Evolutionary conservation across 1,140 invertebrate genomes (phyloP).

Genomic region (Dryas iulia): DNA sequence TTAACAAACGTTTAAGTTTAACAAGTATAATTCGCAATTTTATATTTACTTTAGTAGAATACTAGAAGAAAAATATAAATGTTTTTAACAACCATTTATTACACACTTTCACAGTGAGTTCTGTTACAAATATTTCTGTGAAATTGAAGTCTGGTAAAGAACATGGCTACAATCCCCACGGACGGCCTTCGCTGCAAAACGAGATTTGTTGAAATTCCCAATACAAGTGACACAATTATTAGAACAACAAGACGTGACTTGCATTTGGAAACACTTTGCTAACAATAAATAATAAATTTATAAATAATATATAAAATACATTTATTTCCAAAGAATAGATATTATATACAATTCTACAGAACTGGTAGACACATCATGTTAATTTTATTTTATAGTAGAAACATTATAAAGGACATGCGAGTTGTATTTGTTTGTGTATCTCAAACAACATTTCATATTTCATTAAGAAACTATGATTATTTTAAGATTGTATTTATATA

Average conservation of each 20-base stretch:
- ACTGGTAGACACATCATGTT: too few species aligned
- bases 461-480: too few species aligned
- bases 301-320: background rate
- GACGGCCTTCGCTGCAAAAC: background rate
- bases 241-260: slow-evolving; percentile 6
- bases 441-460: too few species aligned
- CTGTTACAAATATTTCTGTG: slow-evolving; percentile 52
- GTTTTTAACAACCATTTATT: background rate
- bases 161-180: slow-evolving; percentile 14
- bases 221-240: slow-evolving; percentile 12
- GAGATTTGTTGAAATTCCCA: slow-evolving; percentile 24
- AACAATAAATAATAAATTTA: background rate
- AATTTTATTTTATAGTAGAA: too few species aligned
- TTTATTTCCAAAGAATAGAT: background rate
- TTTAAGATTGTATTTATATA: too few species aligned
- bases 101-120: slow-evolving; percentile 9
- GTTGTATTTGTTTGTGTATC: too few species aligned
- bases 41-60: too few species aligned
- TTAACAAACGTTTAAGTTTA: too few species aligned
- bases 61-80: slow-evolving; percentile 3
- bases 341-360: too few species aligned
- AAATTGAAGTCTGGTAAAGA: slow-evolving; percentile 64
- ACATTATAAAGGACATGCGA: too few species aligned
- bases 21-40: too few species aligned
- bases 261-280: background rate